Conservation (phyloP, 1,140 invertebrate species). For the Whitmania pigra region DNA sequence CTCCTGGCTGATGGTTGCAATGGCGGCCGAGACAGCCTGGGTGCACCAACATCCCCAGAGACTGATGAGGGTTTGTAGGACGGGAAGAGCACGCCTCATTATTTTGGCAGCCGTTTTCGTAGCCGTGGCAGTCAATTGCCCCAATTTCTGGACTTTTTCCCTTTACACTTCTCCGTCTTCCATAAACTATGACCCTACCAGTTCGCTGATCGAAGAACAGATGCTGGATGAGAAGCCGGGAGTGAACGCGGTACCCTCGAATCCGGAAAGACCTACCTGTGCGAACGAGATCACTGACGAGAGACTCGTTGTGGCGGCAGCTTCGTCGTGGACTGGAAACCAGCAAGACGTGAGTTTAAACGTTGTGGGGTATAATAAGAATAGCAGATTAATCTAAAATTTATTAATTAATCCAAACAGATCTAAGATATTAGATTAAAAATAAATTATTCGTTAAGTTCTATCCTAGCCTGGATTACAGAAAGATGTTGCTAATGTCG, state of each 20-base stretch:
- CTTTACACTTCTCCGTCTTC: conserved; percentile 20
- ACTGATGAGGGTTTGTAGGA: conserved; percentile 35
- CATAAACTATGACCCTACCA: neutral
- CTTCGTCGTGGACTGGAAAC: neutral
- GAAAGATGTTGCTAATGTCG: conserved; percentile 32
- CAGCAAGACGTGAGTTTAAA: neutral
- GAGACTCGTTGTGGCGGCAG: neutral
- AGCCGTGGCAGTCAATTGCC: conserved; percentile 36
- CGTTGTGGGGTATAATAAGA: neutral
- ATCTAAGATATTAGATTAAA: conserved; percentile 21
- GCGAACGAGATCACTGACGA: conserved; percentile 4
- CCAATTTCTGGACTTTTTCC: conserved; percentile 39
- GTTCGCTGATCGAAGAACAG: conserved; percentile 19
- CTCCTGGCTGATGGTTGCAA: conserved; percentile 38
- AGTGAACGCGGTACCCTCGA: conserved; percentile 20
- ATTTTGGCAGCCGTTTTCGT: conserved; percentile 35
- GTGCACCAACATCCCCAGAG: conserved; percentile 31
- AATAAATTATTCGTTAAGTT: conserved; percentile 16
- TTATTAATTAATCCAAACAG: too few relatives aligned
- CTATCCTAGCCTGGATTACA: conserved; percentile 25
- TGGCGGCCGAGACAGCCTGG: conserved; percentile 35
- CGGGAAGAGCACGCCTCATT: conserved; percentile 34
- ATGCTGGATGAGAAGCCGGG: conserved; percentile 13
- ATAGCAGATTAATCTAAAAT: too few relatives aligned
- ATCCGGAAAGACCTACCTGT: neutral